phyloP scores from a whole-genome alignment of 2,888 invertebrate species.

The Crocallis elinguaria region DNA sequence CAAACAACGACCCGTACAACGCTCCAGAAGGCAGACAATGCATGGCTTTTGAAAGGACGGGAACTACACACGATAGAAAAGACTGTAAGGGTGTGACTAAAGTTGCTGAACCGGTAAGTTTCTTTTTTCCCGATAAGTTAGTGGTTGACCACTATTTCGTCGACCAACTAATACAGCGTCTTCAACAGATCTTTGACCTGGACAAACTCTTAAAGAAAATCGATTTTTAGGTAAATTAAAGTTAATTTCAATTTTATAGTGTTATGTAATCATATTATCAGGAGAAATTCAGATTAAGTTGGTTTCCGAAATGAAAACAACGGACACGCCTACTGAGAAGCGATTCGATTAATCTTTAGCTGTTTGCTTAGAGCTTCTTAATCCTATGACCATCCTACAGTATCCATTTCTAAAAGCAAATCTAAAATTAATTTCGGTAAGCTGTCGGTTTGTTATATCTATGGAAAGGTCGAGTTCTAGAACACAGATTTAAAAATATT shows the following conservation, averaged over 20 bases:
- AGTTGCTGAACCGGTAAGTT: slow-evolving; percentile 29
- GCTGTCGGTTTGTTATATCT: too few relatives aligned
- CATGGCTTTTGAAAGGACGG: slow-evolving; percentile 28
- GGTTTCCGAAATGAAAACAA: neutral
- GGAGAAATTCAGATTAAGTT: too few relatives aligned
- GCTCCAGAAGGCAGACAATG: slow-evolving; percentile 23
- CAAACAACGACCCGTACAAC: slow-evolving; percentile 24
- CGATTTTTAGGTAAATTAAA: too few relatives aligned
- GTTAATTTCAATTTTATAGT: too few relatives aligned
- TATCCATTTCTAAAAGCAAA: slow-evolving; percentile 7
- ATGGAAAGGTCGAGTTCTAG: too few relatives aligned
- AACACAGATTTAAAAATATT: too few relatives aligned
- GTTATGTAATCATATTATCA: too few relatives aligned
- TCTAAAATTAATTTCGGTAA: neutral
- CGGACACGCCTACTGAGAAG: neutral
- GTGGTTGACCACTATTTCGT: too few relatives aligned
- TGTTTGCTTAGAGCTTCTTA: slow-evolving; percentile 5
- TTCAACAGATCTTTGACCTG: too few relatives aligned
- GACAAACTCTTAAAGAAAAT: too few relatives aligned
- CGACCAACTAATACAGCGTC: too few relatives aligned
- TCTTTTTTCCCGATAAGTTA: too few relatives aligned
- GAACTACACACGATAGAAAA: slow-evolving; percentile 10
- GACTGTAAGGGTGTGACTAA: slow-evolving; percentile 2
- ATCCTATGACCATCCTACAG: slow-evolving; percentile 6
- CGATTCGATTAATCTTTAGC: neutral